Evolutionary conservation across 2,113 vertebrate genomes (phyloP).

Genomic region (Myiozetetes cayanensis): DNA sequence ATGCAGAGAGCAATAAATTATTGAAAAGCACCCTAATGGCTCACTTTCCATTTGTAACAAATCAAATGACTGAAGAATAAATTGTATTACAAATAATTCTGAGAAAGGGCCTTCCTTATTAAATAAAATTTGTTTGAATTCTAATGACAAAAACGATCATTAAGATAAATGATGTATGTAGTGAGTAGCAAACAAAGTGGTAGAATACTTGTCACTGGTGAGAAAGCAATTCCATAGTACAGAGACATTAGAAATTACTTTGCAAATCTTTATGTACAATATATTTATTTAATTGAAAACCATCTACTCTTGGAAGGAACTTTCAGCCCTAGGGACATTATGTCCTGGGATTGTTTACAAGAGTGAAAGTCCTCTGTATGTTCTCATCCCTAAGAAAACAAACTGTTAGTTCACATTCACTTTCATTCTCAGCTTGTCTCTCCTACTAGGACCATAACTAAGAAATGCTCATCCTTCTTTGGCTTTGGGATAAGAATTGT

Average conservation of each 20-base stretch:
- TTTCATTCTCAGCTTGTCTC: background rate
- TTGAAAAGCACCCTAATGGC: background rate
- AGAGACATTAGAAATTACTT: background rate
- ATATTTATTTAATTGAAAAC: background rate
- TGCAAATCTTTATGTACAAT: background rate
- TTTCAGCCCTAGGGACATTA: background rate
- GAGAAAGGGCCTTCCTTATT: background rate
- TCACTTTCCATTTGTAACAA: background rate
- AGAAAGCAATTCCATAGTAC: background rate
- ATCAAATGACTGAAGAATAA: background rate
- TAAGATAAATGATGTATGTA: background rate
- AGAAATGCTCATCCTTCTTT: background rate
- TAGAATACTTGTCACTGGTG: background rate
- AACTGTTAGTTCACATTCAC: background rate
- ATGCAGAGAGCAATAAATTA: background rate
- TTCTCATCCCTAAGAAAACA: background rate
- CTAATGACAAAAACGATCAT: background rate
- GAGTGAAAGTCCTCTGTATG: background rate
- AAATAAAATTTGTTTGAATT: background rate
- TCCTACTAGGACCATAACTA: background rate
- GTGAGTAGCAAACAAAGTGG: background rate
- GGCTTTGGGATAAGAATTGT: background rate
- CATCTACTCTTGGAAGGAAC: background rate
- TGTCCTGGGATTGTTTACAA: background rate
- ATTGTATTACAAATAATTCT: background rate